phyloP scores from a whole-genome alignment of 2,113 vertebrate genomes.

The Corythornis vintsioides region DNA sequence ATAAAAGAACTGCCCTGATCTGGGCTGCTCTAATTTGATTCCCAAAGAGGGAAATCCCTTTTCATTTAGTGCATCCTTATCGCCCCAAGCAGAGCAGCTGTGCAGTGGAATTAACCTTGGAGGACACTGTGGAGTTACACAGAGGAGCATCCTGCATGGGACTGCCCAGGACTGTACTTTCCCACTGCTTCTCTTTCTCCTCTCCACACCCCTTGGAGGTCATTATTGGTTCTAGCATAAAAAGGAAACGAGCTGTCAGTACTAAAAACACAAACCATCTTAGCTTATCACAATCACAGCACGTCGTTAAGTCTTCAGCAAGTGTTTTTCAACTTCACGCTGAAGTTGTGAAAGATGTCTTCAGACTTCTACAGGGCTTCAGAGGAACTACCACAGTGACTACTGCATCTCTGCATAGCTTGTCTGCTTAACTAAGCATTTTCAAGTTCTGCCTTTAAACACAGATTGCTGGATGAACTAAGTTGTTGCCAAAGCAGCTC shows the following conservation, averaged over 20 bases:
- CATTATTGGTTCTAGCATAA: not conserved
- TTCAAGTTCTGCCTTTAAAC: not conserved
- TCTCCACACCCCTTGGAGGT: slow-evolving; percentile 19
- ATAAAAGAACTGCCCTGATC: slow-evolving; percentile 48
- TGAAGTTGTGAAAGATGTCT: not conserved
- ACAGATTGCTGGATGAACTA: not conserved
- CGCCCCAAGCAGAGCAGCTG: slow-evolving; percentile 66
- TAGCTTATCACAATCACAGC: not conserved
- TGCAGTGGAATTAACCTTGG: slow-evolving; percentile 56
- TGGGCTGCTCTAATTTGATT: slow-evolving; percentile 42
- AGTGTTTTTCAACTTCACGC: slow-evolving; percentile 22
- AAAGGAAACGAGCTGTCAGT: not conserved
- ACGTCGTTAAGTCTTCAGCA: not conserved
- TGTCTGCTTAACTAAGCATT: not conserved
- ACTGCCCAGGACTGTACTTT: slow-evolving; percentile 40
- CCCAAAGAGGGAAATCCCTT: slow-evolving; percentile 66
- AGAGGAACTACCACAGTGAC: not conserved
- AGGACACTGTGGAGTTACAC: slow-evolving; percentile 33
- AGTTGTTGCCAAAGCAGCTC: not conserved
- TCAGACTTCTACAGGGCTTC: not conserved
- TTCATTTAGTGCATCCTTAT: slow-evolving; percentile 36
- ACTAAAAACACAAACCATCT: slow-evolving; percentile 24
- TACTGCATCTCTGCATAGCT: not conserved
- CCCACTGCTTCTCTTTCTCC: slow-evolving; percentile 57
- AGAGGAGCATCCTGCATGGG: slow-evolving; percentile 46